Evolutionary conservation across 2,113 vertebrate genomes (phyloP).

Genomic region (Synodontis membranacea): DNA sequence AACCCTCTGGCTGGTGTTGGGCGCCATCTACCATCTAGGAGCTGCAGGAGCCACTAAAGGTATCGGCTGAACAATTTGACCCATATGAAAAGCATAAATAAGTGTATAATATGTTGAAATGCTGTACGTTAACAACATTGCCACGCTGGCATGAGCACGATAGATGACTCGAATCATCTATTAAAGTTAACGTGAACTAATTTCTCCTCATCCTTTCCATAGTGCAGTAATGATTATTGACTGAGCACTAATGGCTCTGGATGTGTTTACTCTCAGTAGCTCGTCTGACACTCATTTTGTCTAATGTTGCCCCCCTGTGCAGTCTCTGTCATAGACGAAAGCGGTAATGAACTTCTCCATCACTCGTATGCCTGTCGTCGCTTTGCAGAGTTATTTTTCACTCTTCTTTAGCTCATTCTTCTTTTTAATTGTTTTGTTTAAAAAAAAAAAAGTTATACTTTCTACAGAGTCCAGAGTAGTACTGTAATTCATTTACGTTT

Average conservation of each 20-base stretch:
- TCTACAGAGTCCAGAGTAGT: background rate
- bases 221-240: slow-evolving; percentile 30
- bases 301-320: slow-evolving; percentile 43
- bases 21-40: slow-evolving; percentile 92
- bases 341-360: slow-evolving; percentile 51
- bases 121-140: too few relatives aligned
- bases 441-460: background rate
- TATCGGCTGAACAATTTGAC: slow-evolving; percentile 55
- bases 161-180: background rate
- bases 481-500: background rate
- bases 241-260: slow-evolving; percentile 45
- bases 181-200: background rate
- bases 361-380: background rate
- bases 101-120: background rate
- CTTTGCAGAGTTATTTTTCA: background rate
- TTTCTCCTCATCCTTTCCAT: background rate
- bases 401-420: background rate
- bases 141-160: background rate
- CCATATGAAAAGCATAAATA: background rate
- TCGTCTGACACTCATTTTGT: slow-evolving; percentile 24
- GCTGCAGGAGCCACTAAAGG: slow-evolving; percentile 94
- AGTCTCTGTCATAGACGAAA: slow-evolving; percentile 57
- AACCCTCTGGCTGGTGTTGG: slow-evolving; percentile 81
- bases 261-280: slow-evolving; percentile 35
- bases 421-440: background rate